A percentile compares a stretch with the other conserved stretches of the same genome.
phyloP scores from a whole-genome alignment of 1,140 invertebrate species.

The Mactra quadrangularis region DNA sequence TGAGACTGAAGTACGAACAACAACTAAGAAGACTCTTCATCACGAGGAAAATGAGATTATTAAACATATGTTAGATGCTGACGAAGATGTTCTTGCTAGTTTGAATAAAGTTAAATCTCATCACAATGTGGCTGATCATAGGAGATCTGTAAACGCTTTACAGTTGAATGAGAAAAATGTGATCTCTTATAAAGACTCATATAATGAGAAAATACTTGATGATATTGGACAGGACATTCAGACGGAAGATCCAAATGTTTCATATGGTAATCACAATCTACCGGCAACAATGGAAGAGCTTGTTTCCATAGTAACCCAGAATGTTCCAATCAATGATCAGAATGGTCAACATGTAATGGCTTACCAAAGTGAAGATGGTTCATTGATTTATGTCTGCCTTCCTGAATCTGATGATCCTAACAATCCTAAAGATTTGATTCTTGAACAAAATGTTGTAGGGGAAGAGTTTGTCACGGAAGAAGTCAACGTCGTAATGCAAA shows the following conservation, averaged over 20 bases:
- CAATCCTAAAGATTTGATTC: slow-evolving; percentile 12
- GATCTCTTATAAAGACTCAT: neutral
- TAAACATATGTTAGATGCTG: slow-evolving; percentile 52
- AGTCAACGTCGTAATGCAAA: neutral
- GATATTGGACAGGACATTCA: neutral
- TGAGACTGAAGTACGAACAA: neutral
- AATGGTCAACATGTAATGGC: slow-evolving; percentile 34
- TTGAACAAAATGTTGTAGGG: neutral
- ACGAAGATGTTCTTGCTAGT: slow-evolving; percentile 43
- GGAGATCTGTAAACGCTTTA: neutral
- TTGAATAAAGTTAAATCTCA: slow-evolving; percentile 5
- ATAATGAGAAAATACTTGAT: slow-evolving; percentile 7
- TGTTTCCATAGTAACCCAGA: slow-evolving; percentile 5
- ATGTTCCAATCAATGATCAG: neutral
- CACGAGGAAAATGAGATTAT: slow-evolving; percentile 53
- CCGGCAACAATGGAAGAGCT: slow-evolving; percentile 47
- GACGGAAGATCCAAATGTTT: neutral
- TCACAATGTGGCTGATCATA: neutral
- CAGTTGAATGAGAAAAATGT: neutral
- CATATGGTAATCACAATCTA: neutral
- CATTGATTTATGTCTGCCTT: slow-evolving; percentile 46
- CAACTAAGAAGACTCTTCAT: neutral
- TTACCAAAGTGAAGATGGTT: slow-evolving; percentile 48
- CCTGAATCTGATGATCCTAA: neutral
- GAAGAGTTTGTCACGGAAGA: neutral